These are phyloP conservation scores for Hemistola chrysoprasaria DNA, from an alignment of 2,888 invertebrate species.

Conservation along the genomic window DNA sequence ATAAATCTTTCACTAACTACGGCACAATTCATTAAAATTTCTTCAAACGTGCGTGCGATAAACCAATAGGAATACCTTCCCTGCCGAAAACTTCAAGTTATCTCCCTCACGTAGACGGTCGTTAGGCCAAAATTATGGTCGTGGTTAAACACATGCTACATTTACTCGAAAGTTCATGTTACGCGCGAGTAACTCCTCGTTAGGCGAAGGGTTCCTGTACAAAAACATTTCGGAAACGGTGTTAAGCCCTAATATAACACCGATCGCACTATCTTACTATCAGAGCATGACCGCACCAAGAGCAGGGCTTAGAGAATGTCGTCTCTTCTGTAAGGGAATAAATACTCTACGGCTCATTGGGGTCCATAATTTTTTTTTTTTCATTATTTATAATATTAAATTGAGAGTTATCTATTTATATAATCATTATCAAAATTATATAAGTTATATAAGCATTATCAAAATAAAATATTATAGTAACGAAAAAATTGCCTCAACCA, in stretches of 20 bases:
- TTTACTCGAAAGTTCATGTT: slow-evolving; percentile 77
- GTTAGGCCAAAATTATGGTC: slow-evolving; percentile 74
- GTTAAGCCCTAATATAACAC: slow-evolving; percentile 37
- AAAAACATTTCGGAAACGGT: slow-evolving; percentile 47
- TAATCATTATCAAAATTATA: too few relatives aligned
- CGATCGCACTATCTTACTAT: slow-evolving; percentile 35
- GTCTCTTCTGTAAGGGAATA: too few relatives aligned
- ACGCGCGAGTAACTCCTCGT: slow-evolving; percentile 70
- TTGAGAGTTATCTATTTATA: too few relatives aligned
- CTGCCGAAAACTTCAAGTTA: slow-evolving; percentile 76
- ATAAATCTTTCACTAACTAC: slow-evolving; percentile 64
- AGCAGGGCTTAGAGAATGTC: background rate
- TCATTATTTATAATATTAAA: too few relatives aligned
- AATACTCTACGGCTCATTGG: too few relatives aligned
- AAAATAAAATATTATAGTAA: too few relatives aligned
- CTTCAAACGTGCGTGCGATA: slow-evolving; percentile 76
- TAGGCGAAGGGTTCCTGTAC: slow-evolving; percentile 55
- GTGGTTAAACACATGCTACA: slow-evolving; percentile 80
- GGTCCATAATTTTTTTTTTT: too few relatives aligned
- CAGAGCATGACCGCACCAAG: slow-evolving; percentile 33
- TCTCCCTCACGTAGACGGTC: slow-evolving; percentile 77
- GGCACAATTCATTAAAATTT: slow-evolving; percentile 72
- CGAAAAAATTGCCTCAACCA: too few relatives aligned
- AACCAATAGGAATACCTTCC: slow-evolving; percentile 59
- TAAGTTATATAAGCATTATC: too few relatives aligned